phyloP scores from a whole-genome alignment of 2,113 vertebrate genomes.

The Python bivittatus region DNA sequence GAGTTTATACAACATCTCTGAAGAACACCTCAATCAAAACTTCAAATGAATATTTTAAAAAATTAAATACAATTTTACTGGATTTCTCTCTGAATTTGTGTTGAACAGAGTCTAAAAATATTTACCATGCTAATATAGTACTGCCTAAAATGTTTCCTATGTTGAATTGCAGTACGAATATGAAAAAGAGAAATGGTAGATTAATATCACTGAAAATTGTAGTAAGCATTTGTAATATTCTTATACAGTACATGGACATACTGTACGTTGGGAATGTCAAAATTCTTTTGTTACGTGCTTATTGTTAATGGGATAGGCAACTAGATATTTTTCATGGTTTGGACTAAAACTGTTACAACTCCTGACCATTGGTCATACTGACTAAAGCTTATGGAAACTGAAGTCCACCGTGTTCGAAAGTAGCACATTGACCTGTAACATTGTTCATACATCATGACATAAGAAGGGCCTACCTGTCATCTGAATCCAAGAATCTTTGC shows the following conservation, averaged over 20 bases:
- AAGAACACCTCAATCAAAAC: conserved; percentile 17
- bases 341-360: not conserved
- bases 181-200: not conserved
- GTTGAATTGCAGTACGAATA: not conserved
- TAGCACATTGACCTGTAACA: not conserved
- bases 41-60: conserved; percentile 7
- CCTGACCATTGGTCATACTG: not conserved
- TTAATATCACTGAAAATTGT: not conserved
- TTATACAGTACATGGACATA: too few relatives aligned
- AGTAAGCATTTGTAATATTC: not conserved
- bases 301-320: too few relatives aligned
- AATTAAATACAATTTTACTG: conserved; percentile 9
- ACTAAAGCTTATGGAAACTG: not conserved
- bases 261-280: not conserved
- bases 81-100: not conserved
- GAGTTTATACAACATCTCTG: conserved; percentile 32
- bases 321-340: not conserved
- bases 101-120: conserved; percentile 12
- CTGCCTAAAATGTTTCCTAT: not conserved
- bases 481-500: not conserved
- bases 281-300: not conserved
- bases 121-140: not conserved
- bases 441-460: not conserved
- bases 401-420: not conserved
- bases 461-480: not conserved